A percentile compares a stretch with the other conserved stretches of the same genome.
Conservation (phyloP, 2,797 vertebrate species). For the Neolamprologus multifasciatus region DNA sequence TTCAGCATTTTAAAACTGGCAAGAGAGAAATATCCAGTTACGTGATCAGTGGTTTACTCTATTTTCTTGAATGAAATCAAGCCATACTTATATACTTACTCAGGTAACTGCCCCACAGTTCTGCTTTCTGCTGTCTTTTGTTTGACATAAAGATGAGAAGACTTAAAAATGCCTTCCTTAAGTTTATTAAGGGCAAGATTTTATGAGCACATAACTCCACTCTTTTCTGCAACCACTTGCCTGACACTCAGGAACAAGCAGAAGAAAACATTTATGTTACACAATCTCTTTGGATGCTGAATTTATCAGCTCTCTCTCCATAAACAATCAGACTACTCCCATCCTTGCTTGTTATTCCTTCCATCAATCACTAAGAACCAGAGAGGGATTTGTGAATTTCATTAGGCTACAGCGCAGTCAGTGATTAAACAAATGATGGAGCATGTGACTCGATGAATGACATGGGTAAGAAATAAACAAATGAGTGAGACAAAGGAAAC, state of each 20-base stretch:
- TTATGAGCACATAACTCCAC: not conserved
- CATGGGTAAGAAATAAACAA: slow-evolving; percentile 23
- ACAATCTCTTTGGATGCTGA: not conserved
- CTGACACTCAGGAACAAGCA: not conserved
- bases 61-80: not conserved
- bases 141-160: not conserved
- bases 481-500: slow-evolving; percentile 36
- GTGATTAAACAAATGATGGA: slow-evolving; percentile 45
- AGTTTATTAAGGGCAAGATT: not conserved
- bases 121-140: not conserved
- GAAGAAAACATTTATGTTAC: not conserved
- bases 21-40: not conserved
- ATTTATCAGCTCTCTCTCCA: not conserved
- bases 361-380: slow-evolving; percentile 34
- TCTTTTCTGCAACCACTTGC: not conserved
- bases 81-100: not conserved
- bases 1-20: not conserved
- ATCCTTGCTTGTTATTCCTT: slow-evolving; percentile 15
- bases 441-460: slow-evolving; percentile 31
- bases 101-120: not conserved
- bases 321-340: not conserved
- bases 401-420: slow-evolving; percentile 4
- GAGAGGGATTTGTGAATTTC: slow-evolving; percentile 9
- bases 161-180: not conserved
- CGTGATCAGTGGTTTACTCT: not conserved